phyloP scores from a whole-genome alignment of 2,797 vertebrate species.

The Cyprinodon diabolis region DNA sequence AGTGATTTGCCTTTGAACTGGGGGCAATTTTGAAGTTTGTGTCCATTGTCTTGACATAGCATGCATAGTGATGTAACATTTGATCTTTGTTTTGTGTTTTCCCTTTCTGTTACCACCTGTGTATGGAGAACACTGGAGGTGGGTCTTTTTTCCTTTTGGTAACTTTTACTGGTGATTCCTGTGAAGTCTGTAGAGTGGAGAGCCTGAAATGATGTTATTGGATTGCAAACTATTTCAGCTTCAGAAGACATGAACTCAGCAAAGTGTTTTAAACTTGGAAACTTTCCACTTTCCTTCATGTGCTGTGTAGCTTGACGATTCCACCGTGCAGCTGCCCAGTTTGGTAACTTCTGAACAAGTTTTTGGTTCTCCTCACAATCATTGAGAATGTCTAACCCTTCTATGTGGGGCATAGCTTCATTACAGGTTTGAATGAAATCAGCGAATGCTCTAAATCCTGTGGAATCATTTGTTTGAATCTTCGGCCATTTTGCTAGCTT shows the following conservation, averaged over 20 bases:
- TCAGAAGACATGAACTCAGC: not conserved
- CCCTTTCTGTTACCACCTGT: too few relatives aligned
- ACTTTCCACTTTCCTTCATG: slow-evolving; percentile 5
- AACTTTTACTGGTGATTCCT: too few relatives aligned
- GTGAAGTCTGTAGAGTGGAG: too few relatives aligned
- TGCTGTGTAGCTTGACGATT: slow-evolving; percentile 11
- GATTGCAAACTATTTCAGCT: slow-evolving; percentile 18
- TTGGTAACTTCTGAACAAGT: too few relatives aligned
- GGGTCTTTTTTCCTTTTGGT: too few relatives aligned
- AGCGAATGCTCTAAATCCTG: slow-evolving; percentile 3
- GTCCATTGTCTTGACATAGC: too few relatives aligned
- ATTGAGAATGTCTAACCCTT: slow-evolving; percentile 14
- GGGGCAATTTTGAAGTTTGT: too few relatives aligned
- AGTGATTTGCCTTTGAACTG: too few relatives aligned
- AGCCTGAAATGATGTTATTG: too few relatives aligned
- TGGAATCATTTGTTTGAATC: slow-evolving; percentile 3
- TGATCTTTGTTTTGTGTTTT: too few relatives aligned
- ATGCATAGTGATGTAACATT: too few relatives aligned
- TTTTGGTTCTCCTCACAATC: slow-evolving; percentile 37
- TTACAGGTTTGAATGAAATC: slow-evolving; percentile 10
- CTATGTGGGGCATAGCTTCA: not conserved
- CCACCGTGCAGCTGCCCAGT: slow-evolving; percentile 17
- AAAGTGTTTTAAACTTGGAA: slow-evolving; percentile 14
- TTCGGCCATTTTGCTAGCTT: not conserved
- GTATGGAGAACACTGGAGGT: too few relatives aligned